Evolutionary conservation across 2,888 invertebrate genomes (phyloP).

Genomic region (Ceriagrion tenellum): DNA sequence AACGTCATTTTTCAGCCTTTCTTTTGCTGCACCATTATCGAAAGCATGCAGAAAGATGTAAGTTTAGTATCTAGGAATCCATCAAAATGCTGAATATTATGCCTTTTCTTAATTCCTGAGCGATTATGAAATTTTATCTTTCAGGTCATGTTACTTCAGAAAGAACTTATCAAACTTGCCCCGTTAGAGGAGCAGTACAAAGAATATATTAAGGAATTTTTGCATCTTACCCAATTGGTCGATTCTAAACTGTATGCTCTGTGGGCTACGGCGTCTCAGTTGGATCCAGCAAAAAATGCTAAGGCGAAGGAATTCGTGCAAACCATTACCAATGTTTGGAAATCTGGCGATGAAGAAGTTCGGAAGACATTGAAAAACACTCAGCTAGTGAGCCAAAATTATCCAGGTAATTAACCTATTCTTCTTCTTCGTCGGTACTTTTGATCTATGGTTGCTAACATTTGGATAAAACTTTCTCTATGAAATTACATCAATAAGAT

Average conservation of each 20-base stretch:
- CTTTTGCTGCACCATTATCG: constrained; percentile 33
- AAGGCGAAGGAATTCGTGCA: constrained; percentile 44
- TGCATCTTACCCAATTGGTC: constrained; percentile 53
- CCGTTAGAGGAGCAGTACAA: constrained; percentile 50
- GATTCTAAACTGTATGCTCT: constrained; percentile 49
- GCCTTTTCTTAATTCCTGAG: not conserved
- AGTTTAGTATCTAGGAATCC: not conserved
- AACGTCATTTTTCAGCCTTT: not conserved
- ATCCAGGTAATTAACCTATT: constrained; percentile 26
- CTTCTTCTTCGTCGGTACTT: not conserved
- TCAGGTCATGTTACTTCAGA: constrained; percentile 11
- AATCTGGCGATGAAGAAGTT: constrained; percentile 37
- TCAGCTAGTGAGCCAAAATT: constrained; percentile 44
- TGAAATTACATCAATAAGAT: no score
- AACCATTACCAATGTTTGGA: constrained; percentile 27
- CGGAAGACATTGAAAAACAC: constrained; percentile 34
- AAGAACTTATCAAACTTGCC: not conserved
- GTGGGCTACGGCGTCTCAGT: constrained; percentile 16
- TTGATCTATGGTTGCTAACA: no score
- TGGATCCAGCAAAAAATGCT: not conserved
- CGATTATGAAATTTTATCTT: not conserved
- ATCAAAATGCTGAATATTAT: not conserved
- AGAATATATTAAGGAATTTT: constrained; percentile 37
- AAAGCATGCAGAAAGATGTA: constrained; percentile 52
- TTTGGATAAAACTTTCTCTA: no score